Base-by-base conservation (phyloP, 2,113 vertebrate species). In the Chelonoidis abingdonii region DNA sequence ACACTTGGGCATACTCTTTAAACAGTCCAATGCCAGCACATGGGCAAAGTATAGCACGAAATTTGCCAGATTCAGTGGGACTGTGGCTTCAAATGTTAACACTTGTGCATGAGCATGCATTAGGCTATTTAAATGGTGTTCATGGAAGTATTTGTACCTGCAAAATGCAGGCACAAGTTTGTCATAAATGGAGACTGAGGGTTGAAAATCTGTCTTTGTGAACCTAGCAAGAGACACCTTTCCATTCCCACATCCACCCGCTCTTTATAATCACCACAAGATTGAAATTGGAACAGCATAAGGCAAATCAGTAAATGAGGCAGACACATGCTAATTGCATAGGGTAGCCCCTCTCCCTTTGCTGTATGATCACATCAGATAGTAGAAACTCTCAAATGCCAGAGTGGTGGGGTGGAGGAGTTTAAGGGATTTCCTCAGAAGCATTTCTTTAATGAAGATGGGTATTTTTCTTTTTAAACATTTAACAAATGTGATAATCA, bases 401-500 rank as follows among this genome's bases (percentile, higher is more conserved):
- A 1, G 35, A 31, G 27, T 79, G 27, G 54, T 79, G 0, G 9
- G 1, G 31, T 9, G 52, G 24, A 38, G 31, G 0, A 44, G n/a
- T 41, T 1, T 59, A 62, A 47, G 53, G 83, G 22, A 35, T 85
- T 72, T 35, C 16, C 57, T 22, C 1, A 0, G 41, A 72, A 76
- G 49, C 0, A 27, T 83, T 90, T 78, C 12, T 78, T 41, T 47
- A 44, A 47, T 47, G 41, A 47, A 83, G 22, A 53, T 0, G 1
- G 85, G 80, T 90, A 50, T 76, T 90, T 65, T 6, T 13, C 25
- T 4, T 1, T n/a, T 84, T 81, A 29, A 80, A 69, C 62, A 29
- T 52, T 2, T 84, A 79, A 59, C n/a, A 89, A 54, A n/a, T 3
- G 0, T 1, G 2, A 6, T 22, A n/a, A 4, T 47, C 0, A 3